A percentile compares a stretch with the other conserved stretches of the same genome.
Evolutionary conservation across 1,140 invertebrate genomes (phyloP).

Genomic region (Drosophila tropicalis): DNA sequence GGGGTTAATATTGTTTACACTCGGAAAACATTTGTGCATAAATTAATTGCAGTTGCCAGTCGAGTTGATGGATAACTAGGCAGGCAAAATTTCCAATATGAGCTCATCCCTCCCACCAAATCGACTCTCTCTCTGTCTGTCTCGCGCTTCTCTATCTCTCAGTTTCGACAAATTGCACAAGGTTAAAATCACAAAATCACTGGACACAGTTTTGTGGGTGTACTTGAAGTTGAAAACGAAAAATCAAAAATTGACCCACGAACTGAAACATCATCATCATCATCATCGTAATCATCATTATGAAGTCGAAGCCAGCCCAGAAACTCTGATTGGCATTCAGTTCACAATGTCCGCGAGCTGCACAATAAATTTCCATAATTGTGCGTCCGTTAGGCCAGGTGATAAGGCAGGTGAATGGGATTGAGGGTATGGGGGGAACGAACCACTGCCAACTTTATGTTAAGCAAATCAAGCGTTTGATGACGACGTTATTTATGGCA

Average conservation of each 20-base stretch:
- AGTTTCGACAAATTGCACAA: constrained; percentile 43
- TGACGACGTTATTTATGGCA: constrained; percentile 58
- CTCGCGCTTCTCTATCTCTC: background rate
- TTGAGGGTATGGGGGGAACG: background rate
- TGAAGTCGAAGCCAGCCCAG: background rate
- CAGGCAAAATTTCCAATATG: constrained; percentile 39
- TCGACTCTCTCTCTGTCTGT: background rate
- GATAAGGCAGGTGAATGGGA: background rate
- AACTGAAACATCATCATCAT: constrained; percentile 41
- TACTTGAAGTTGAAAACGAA: constrained; percentile 59
- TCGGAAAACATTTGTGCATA: constrained; percentile 46
- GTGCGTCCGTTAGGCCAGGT: constrained; percentile 61
- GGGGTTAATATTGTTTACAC: constrained; percentile 31
- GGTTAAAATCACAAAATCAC: constrained; percentile 35
- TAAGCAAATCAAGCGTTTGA: constrained; percentile 65
- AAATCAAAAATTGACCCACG: constrained; percentile 41
- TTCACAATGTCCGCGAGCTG: constrained; percentile 47
- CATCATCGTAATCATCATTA: no score
- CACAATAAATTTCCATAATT: constrained; percentile 81
- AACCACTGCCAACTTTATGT: constrained; percentile 39
- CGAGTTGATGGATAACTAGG: constrained; percentile 48
- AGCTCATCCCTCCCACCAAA: constrained; percentile 35
- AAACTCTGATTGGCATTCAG: constrained; percentile 68
- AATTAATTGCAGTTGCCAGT: constrained; percentile 61
- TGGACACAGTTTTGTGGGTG: constrained; percentile 22